A percentile compares a stretch with the other conserved stretches of the same genome.
These are phyloP conservation scores for Catamblyrhynchus diadema DNA, from an alignment of 2,797 vertebrate genomes.

Conservation along the genomic window DNA sequence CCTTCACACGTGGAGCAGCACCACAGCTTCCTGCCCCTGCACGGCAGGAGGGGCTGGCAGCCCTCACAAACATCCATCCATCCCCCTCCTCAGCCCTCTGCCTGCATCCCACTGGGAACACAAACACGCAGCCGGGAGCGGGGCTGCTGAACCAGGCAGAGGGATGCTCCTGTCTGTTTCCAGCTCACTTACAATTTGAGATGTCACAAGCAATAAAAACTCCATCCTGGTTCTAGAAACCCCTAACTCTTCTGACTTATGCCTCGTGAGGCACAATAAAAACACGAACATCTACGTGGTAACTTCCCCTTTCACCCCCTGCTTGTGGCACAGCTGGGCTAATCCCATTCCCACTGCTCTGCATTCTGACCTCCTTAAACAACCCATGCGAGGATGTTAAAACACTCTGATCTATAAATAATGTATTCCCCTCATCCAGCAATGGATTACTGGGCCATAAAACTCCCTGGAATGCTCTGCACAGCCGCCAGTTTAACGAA, in stretches of 20 bases:
- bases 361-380: slow-evolving; percentile 31
- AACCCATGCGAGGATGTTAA: slow-evolving; percentile 13
- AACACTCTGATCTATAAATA: slow-evolving; percentile 59
- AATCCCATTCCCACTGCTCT: slow-evolving; percentile 20
- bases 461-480: not conserved
- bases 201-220: not conserved
- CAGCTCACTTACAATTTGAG: not conserved
- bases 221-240: not conserved
- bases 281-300: not conserved
- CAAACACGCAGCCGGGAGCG: not conserved
- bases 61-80: not conserved
- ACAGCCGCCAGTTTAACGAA: not conserved
- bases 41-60: not conserved
- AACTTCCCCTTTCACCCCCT: not conserved
- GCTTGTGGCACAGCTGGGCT: slow-evolving; percentile 19
- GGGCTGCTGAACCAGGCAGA: not conserved
- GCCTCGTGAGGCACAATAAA: not conserved
- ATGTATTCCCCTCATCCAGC: slow-evolving; percentile 46
- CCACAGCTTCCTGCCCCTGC: not conserved
- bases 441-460: slow-evolving; percentile 47
- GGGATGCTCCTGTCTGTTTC: not conserved
- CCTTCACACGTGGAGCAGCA: not conserved
- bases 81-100: not conserved
- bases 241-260: not conserved
- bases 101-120: not conserved